A percentile compares a stretch with the other conserved stretches of the same genome.
phyloP scores from a whole-genome alignment of 2,888 invertebrate species.

The Crepidodera aurea region DNA sequence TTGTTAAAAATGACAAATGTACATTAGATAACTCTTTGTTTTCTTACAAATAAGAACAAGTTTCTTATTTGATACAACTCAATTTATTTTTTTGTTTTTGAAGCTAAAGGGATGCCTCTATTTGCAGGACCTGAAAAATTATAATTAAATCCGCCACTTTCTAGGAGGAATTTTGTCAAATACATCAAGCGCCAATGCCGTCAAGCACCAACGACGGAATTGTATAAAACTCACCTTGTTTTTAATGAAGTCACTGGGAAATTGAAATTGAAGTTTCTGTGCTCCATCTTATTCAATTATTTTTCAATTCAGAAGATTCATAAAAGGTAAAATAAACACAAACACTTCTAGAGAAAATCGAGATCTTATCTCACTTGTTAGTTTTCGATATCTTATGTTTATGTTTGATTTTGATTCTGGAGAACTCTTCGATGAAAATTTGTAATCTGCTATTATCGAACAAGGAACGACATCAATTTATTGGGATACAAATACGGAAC shows the following conservation, averaged over 20 bases:
- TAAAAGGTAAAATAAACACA: conserved; percentile 6
- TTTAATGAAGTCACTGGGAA: conserved; percentile 13
- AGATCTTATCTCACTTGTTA: neutral
- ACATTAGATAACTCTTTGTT: too few species aligned
- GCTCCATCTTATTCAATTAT: conserved; percentile 13
- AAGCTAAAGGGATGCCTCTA: too few species aligned
- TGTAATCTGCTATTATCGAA: too few species aligned
- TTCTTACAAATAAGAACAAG: too few species aligned
- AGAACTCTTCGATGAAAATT: too few species aligned
- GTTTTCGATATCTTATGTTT: conserved; percentile 10
- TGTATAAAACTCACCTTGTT: conserved; percentile 12
- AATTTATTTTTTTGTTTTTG: too few species aligned
- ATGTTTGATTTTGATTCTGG: conserved; percentile 4
- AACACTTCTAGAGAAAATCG: neutral
- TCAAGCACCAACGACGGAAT: neutral
- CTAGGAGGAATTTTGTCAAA: neutral
- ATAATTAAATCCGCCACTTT: neutral
- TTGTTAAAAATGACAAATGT: too few species aligned
- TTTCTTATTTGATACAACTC: too few species aligned
- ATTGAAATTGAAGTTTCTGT: conserved; percentile 19
- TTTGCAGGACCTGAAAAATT: too few species aligned
- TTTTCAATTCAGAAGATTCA: conserved; percentile 18
- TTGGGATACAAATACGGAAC: too few species aligned
- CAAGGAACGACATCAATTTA: too few species aligned
- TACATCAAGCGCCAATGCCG: neutral